These are phyloP conservation scores for Conus ventricosus DNA, from an alignment of 1,140 invertebrate species.

Conservation along the genomic window DNA sequence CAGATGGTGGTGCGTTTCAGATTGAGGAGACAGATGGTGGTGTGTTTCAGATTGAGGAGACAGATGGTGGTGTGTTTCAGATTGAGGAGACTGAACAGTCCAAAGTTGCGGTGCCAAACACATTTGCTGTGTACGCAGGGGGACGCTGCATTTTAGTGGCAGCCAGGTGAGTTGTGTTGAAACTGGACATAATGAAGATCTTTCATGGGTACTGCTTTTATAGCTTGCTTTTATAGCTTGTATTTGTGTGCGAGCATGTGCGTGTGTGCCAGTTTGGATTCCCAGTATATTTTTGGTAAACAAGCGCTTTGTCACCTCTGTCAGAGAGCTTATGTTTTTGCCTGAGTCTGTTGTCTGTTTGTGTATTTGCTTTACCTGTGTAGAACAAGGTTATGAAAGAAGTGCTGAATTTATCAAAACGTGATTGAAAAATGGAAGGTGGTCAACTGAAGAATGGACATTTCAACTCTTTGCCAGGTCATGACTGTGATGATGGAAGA, in stretches of 20 bases:
- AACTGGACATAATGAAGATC: not conserved
- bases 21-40: conserved; percentile 87
- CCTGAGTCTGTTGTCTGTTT: no score
- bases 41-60: conserved; percentile 82
- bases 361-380: no score
- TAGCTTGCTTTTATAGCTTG: not conserved
- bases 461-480: no score
- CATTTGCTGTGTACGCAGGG: conserved; percentile 85
- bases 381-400: no score
- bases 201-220: not conserved
- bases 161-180: conserved; percentile 66
- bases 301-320: no score
- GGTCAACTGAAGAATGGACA: no score
- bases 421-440: no score
- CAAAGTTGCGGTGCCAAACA: conserved; percentile 81
- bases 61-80: conserved; percentile 68
- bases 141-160: conserved; percentile 77
- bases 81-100: conserved; percentile 86
- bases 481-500: no score
- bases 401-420: no score
- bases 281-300: no score
- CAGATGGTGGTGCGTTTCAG: no score
- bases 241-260: not conserved
- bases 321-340: no score
- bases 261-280: not conserved